Percentiles rank a stretch among this genome's conserved stretches.
These are phyloP conservation scores for Anoura caudifer DNA, from an alignment of 2,113 vertebrate genomes.

Conservation along the genomic window DNA sequence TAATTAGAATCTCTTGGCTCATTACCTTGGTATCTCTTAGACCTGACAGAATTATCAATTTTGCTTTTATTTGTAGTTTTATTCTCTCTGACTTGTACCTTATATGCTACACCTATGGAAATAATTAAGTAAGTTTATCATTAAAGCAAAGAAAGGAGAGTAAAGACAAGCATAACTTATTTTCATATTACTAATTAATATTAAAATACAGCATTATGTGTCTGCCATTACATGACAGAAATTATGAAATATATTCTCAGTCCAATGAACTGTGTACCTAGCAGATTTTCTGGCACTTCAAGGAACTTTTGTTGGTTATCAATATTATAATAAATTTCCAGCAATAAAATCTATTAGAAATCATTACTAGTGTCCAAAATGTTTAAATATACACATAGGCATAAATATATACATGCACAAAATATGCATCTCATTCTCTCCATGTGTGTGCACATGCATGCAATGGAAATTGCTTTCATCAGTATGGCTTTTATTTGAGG, in stretches of 20 bases:
- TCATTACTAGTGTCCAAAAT: neutral
- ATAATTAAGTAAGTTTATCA: neutral
- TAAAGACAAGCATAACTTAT: neutral
- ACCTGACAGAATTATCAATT: slow-evolving; percentile 51
- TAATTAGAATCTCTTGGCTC: slow-evolving; percentile 61
- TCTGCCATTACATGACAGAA: neutral
- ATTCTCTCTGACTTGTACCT: neutral
- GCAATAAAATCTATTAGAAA: neutral
- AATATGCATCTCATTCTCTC: neutral
- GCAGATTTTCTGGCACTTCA: neutral
- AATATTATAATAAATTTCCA: neutral
- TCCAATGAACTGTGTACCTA: neutral
- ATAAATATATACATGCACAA: neutral
- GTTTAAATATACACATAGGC: neutral
- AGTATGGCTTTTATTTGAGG: neutral
- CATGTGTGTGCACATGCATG: neutral
- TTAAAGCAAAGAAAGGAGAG: neutral
- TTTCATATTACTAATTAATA: slow-evolving; percentile 26
- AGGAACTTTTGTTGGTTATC: neutral
- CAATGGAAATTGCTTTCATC: neutral
- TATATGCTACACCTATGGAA: neutral
- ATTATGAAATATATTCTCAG: slow-evolving; percentile 14
- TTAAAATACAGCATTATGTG: neutral
- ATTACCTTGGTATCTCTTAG: slow-evolving; percentile 58
- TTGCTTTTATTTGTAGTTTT: slow-evolving; percentile 53